Evolutionary conservation across 2,797 vertebrate species (phyloP), one percentile per base, ranked within the genome.

Genomic region (Sebastes oblongus): DNA sequence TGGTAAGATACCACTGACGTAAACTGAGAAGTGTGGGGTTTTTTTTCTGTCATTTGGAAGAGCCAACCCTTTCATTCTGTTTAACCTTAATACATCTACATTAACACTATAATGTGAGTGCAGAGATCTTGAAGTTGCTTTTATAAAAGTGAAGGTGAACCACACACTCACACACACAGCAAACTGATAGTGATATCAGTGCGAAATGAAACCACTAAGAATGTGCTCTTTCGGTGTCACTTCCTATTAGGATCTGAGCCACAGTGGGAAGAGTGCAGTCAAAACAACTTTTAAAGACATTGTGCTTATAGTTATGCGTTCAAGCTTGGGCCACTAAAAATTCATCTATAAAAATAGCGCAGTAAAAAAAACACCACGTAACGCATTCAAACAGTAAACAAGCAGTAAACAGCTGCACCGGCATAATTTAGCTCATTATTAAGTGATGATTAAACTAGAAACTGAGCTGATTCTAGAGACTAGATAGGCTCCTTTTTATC

Each of bases 401-500:
- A 30, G 59, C 39, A 54, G 30, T 55, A 11, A 77, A 68, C 70
- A 55, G 24, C 8, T 29, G 4, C 32, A 7, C 4, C 29, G 6
- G n/a, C 55, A 18, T 36, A 12, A 2, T 25, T 68, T 32, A 18
- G 9, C 27, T 64, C 16, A 25, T 73, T 64, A 27, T 68, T 54
- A 66, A 67, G 58, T 16, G 50, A 68, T 77, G 29, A 78, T 66
- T 89, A 6, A 82, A 70, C 22, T 13, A 24, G 5, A 12, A 66
- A 42, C 4, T 55, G 66, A 84, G 32, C 66, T 29, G 72, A 85
- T 84, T 89, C 59, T 77, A 55, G 39, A 74, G 76, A 83, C 85
- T 22, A 83, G 83, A 91, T 83, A 81, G 39, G 20, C 72, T 75
- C 18, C 13, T 52, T 64, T 89, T 92, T 92, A 92, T 95, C 92